Base-by-base conservation (phyloP, 1,140 invertebrate species). In the Drosophila yakuba region DNA sequence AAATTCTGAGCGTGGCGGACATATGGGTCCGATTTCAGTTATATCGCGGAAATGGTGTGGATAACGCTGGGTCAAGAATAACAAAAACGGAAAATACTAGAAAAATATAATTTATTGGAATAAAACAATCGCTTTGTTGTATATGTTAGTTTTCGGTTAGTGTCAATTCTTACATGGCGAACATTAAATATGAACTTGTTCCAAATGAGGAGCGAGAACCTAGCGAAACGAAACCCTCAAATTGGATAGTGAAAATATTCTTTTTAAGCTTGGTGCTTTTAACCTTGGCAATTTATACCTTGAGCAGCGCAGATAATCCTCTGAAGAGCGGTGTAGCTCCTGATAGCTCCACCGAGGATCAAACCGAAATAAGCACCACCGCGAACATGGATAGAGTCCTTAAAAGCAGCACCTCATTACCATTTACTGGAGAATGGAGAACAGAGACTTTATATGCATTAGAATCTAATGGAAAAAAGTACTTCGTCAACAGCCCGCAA, bases 401-500 rank as follows among this genome's bases (percentile, higher is more conserved):
- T 14, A 55, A 15, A 23, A 6, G 0, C 10, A 32, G 5, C 15
- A 51, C n/a, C 7, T 4, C 48, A 5, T 12, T 14, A 7, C 15
- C 25, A n/a, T 5, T 3, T 35, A 0, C 1, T 11, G 3, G 15
- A 28, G 36, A 43, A 14, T 28, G 17, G 3, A 41, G 11, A 11
- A 8, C 32, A 15, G 17, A 36, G 4, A 12, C 28, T 3, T 15
- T 10, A 15, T 43, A 66, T 35, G 28, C 17, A 23, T 39, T 58
- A 36, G 28, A 28, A 2, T 25, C 25, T 25, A n/a, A 36, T 3
- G 60, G 44, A 20, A 32, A 36, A 8, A 66, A 84, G 8, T 91
- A 69, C 43, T 91, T 73, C 58, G 82, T 91, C 5, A 71, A 78
- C 11, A 81, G 74, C 2, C 44, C 76, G 6, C 35, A 54, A 3